These are phyloP conservation scores for Philhelius pedissequus DNA, from an alignment of 2,888 invertebrate genomes.

Conservation along the genomic window DNA sequence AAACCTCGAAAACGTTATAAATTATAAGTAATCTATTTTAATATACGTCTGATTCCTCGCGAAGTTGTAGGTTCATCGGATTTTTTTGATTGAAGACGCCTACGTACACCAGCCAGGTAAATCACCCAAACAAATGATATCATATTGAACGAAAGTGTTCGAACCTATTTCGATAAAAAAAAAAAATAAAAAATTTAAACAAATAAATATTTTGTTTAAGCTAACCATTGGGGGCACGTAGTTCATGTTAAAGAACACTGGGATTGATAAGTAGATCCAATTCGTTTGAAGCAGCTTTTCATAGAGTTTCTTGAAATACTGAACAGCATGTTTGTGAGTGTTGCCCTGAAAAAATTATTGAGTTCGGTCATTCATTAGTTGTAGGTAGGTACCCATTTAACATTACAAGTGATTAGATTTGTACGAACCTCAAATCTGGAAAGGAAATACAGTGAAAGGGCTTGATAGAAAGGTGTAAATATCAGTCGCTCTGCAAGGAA, in stretches of 20 bases:
- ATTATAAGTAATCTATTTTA: conserved; percentile 7
- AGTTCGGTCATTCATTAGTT: no score
- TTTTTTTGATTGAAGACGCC: conserved; percentile 78
- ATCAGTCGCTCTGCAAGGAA: conserved; percentile 86
- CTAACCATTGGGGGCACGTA: conserved; percentile 88
- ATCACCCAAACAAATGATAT: conserved; percentile 89
- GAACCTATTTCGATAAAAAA: conserved; percentile 80
- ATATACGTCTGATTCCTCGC: background rate
- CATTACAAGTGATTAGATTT: no score
- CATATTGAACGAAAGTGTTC: conserved; percentile 87
- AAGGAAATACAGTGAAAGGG: conserved; percentile 86
- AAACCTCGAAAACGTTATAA: background rate
- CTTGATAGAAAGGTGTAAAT: conserved; percentile 86
- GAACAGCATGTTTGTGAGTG: conserved; percentile 83
- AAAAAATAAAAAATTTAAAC: no score
- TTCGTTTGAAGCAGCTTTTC: conserved; percentile 85
- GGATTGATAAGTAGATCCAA: conserved; percentile 87
- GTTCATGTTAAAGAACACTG: conserved; percentile 87
- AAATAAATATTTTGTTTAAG: background rate
- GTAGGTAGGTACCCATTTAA: background rate
- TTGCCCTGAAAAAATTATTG: conserved; percentile 81
- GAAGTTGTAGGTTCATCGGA: conserved; percentile 62
- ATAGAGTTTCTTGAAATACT: conserved; percentile 84
- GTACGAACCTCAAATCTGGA: conserved; percentile 84
- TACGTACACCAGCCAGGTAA: conserved; percentile 85